Percentiles rank a stretch among this genome's conserved stretches.
Evolutionary conservation across 1,140 invertebrate genomes (phyloP).

Genomic region (Pogonus chalceus): DNA sequence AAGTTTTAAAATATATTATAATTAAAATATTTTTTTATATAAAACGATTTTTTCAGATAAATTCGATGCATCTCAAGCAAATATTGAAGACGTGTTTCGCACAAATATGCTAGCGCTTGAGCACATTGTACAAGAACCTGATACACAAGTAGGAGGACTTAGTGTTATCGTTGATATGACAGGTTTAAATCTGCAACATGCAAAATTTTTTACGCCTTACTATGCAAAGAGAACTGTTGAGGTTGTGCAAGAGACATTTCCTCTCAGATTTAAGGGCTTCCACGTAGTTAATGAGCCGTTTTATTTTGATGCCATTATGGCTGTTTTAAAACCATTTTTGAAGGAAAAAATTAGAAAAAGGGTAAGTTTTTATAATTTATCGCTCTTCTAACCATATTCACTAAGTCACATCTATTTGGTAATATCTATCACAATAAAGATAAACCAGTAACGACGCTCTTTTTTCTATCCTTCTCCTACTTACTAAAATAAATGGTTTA

Average conservation of each 20-base stretch:
- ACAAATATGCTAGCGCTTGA: conserved; percentile 38
- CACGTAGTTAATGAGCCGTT: conserved; percentile 53
- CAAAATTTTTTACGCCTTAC: conserved; percentile 38
- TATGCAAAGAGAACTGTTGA: conserved; percentile 36
- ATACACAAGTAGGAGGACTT: conserved; percentile 38
- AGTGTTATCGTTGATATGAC: conserved; percentile 38
- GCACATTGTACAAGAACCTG: conserved; percentile 34
- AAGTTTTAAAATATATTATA: conserved; percentile 16
- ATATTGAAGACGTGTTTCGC: conserved; percentile 39
- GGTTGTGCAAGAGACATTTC: conserved; percentile 47
- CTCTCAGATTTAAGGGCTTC: conserved; percentile 47
- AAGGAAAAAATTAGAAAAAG: conserved; percentile 48
- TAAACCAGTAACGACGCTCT: no score
- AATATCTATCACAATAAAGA: no score
- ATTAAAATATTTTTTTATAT: no score
- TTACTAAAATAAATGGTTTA: no score
- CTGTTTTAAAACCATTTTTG: conserved; percentile 47
- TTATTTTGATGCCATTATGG: conserved; percentile 47
- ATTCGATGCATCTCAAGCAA: conserved; percentile 34
- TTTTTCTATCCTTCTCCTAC: no score
- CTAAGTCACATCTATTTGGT: no score
- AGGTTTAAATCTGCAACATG: conserved; percentile 38
- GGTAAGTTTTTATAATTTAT: conserved; percentile 30
- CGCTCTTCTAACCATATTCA: background rate
- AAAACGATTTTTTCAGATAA: conserved; percentile 37